These are phyloP conservation scores for Drosophila arawakana DNA, from an alignment of 1,140 invertebrate species.

Conservation along the genomic window DNA sequence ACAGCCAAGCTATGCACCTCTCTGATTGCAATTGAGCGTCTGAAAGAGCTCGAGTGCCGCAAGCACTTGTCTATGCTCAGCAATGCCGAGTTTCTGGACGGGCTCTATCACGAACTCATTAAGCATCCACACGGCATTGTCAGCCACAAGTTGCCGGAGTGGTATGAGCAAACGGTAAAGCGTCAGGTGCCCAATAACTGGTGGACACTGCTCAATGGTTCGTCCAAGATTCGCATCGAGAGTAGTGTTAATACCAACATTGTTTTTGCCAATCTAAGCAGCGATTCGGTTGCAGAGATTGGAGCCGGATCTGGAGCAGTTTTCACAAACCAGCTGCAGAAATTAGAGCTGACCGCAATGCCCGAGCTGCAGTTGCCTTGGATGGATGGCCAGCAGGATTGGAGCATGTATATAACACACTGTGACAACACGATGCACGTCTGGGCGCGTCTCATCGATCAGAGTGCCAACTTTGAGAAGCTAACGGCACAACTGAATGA, in stretches of 20 bases:
- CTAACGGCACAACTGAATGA: slow-evolving; percentile 67
- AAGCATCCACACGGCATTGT: slow-evolving; percentile 75
- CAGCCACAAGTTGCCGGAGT: slow-evolving; percentile 71
- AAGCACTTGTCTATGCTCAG: slow-evolving; percentile 39
- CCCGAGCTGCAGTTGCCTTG: slow-evolving; percentile 55
- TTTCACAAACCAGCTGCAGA: neutral
- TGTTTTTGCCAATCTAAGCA: slow-evolving; percentile 64
- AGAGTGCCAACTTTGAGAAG: slow-evolving; percentile 65
- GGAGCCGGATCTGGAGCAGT: neutral
- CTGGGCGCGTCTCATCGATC: slow-evolving; percentile 78
- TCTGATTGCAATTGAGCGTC: slow-evolving; percentile 64
- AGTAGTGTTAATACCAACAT: slow-evolving; percentile 56
- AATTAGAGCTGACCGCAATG: slow-evolving; percentile 14
- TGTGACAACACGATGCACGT: slow-evolving; percentile 73
- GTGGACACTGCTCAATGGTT: slow-evolving; percentile 58
- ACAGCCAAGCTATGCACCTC: slow-evolving; percentile 59
- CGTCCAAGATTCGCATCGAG: slow-evolving; percentile 66
- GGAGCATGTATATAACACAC: slow-evolving; percentile 78
- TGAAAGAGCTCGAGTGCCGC: slow-evolving; percentile 55
- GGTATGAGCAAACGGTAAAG: slow-evolving; percentile 65
- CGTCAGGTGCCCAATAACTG: slow-evolving; percentile 74
- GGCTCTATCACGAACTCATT: slow-evolving; percentile 61
- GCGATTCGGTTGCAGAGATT: neutral
- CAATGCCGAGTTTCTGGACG: slow-evolving; percentile 65
- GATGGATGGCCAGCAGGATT: slow-evolving; percentile 53